These are phyloP conservation scores for Pteronura brasiliensis DNA, from an alignment of 2,113 vertebrate genomes.

Conservation along the genomic window DNA sequence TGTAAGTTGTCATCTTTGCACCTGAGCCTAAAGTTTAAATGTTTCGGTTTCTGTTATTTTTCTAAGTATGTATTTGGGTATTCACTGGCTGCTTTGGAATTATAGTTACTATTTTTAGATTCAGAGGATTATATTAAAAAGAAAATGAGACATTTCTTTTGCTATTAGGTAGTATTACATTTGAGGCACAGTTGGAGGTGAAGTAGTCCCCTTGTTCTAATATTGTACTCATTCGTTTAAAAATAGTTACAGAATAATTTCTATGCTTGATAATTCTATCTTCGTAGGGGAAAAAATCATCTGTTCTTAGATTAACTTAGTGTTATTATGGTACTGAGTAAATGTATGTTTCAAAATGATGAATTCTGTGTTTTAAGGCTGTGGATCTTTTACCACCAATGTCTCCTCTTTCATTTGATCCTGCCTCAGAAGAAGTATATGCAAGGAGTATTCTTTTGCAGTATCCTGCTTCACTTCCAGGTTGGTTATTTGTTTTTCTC, in stretches of 20 bases:
- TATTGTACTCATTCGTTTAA: constrained; percentile 11
- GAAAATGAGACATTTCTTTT: not conserved
- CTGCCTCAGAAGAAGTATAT: constrained; percentile 80
- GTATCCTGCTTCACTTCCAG: constrained; percentile 80
- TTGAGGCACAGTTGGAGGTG: not conserved
- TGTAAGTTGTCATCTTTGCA: constrained; percentile 26
- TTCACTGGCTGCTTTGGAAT: not conserved
- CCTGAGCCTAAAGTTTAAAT: not conserved
- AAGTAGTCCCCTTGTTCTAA: not conserved
- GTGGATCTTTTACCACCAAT: constrained; percentile 82
- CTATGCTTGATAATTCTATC: not conserved
- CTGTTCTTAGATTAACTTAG: not conserved
- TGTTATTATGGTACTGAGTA: constrained; percentile 8
- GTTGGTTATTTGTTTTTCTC: constrained; percentile 77
- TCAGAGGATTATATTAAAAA: not conserved
- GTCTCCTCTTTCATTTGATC: constrained; percentile 81
- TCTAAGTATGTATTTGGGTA: not conserved
- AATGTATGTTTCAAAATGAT: constrained; percentile 28
- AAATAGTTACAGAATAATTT: not conserved
- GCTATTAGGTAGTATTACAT: not conserved
- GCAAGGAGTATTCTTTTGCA: constrained; percentile 74
- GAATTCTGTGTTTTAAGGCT: constrained; percentile 79
- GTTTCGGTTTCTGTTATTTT: constrained; percentile 42
- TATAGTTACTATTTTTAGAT: constrained; percentile 32
- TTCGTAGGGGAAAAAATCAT: not conserved